A percentile compares a stretch with the other conserved stretches of the same genome.
Conservation (phyloP, 2,113 vertebrate genomes). For the Acrocephalus kingi region DNA sequence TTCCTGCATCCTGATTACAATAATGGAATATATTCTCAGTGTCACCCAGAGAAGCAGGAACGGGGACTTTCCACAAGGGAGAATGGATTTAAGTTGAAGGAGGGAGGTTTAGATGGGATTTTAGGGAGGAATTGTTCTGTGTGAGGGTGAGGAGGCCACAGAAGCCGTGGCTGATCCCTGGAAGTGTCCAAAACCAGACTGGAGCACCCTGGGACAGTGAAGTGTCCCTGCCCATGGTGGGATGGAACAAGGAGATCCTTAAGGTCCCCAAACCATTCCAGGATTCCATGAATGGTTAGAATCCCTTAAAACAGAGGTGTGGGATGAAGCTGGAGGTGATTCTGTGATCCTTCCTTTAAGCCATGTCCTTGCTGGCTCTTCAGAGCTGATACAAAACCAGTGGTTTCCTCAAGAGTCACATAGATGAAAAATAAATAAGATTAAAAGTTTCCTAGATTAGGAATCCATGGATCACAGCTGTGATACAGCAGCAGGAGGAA, state of each 20-base stretch:
- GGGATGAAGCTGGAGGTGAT: neutral
- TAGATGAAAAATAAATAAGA: neutral
- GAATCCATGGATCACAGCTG: neutral
- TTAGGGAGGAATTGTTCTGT: neutral
- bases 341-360: neutral
- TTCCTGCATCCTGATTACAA: neutral
- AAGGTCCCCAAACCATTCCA: neutral
- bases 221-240: neutral
- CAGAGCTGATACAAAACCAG: neutral
- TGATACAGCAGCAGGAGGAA: neutral
- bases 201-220: fast-evolving
- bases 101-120: neutral
- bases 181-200: neutral
- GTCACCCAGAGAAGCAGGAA: neutral
- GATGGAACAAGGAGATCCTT: neutral
- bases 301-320: neutral
- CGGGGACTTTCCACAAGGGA: neutral
- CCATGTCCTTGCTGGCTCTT: neutral
- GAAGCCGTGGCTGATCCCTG: neutral
- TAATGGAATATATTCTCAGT: neutral
- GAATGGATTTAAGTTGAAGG: neutral
- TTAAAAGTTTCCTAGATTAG: neutral
- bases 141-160: neutral
- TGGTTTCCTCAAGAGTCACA: neutral
- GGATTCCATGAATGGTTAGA: neutral